phyloP scores from a whole-genome alignment of 2,797 vertebrate species.

The Decapterus maruadsi region DNA sequence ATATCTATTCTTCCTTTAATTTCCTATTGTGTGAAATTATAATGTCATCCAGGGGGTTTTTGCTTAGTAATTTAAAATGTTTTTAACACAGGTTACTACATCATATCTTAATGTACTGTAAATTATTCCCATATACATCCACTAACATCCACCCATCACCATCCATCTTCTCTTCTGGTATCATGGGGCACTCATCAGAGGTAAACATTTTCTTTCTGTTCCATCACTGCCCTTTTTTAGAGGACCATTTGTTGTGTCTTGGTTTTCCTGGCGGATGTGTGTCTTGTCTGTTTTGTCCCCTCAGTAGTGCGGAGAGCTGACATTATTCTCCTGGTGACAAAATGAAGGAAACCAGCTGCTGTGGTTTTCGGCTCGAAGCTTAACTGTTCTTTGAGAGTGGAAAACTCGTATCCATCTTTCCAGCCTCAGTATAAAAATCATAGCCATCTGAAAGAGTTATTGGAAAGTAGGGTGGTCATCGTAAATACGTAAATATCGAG shows the following conservation, averaged over 20 bases:
- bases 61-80: constrained; percentile 1
- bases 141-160: neutral
- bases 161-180: neutral
- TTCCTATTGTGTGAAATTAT: neutral
- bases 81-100: neutral
- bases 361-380: constrained; percentile 20
- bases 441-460: constrained; percentile 5
- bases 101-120: constrained; percentile 12
- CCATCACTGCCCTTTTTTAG: neutral
- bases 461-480: constrained; percentile 5
- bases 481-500: constrained; percentile 26
- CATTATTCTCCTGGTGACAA: constrained; percentile 10
- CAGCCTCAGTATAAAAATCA: neutral
- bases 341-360: constrained; percentile 51
- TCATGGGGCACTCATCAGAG: neutral
- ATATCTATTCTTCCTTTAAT: constrained; percentile 20
- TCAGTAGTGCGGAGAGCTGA: neutral
- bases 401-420: constrained; percentile 1
- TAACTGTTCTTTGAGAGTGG: constrained; percentile 4
- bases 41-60: neutral
- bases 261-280: constrained; percentile 1
- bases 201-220: neutral
- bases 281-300: neutral
- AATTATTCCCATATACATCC: constrained; percentile 46
- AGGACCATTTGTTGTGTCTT: neutral